These are phyloP conservation scores for Drosophila lacicola DNA, from an alignment of 2,888 invertebrate genomes.

Conservation along the genomic window DNA sequence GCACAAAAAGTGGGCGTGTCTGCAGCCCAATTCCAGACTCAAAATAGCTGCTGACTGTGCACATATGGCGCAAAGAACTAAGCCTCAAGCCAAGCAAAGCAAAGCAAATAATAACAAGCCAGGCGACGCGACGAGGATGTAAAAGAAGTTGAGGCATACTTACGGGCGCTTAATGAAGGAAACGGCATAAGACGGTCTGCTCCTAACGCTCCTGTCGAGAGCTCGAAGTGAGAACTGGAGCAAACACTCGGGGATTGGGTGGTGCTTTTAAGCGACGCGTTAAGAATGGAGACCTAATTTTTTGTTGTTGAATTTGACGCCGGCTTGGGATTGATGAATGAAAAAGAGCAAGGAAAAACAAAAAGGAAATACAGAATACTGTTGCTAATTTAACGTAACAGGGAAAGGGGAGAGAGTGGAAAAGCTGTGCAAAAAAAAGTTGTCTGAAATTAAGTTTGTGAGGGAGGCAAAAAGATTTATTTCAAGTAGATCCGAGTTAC, in stretches of 20 bases:
- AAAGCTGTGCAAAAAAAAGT: too few relatives aligned
- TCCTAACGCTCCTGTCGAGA: slow-evolving; percentile 22
- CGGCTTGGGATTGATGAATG: slow-evolving; percentile 18
- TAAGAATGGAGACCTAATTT: slow-evolving; percentile 47
- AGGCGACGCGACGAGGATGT: slow-evolving; percentile 8
- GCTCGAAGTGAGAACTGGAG: slow-evolving; percentile 1
- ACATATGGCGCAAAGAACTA: slow-evolving; percentile 33
- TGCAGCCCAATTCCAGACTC: slow-evolving; percentile 13
- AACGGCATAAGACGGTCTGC: slow-evolving; percentile 59
- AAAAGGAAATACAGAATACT: slow-evolving; percentile 18
- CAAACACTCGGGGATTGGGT: slow-evolving; percentile 8
- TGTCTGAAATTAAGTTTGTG: too few relatives aligned
- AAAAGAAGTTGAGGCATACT: slow-evolving; percentile 56
- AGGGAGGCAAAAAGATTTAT: too few relatives aligned
- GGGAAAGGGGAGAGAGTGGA: not conserved
- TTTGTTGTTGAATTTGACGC: slow-evolving; percentile 29
- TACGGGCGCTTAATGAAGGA: slow-evolving; percentile 69
- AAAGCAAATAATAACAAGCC: slow-evolving; percentile 41
- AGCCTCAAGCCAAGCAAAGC: slow-evolving; percentile 12
- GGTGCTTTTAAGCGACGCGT: slow-evolving; percentile 29
- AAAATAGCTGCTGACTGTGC: slow-evolving; percentile 57
- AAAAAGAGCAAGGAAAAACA: not conserved
- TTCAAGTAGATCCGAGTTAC: too few relatives aligned
- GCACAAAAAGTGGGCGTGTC: slow-evolving; percentile 49
- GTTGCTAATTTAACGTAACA: slow-evolving; percentile 34